phyloP scores from a whole-genome alignment of 1,140 invertebrate genomes.

The Papilio polyxenes region DNA sequence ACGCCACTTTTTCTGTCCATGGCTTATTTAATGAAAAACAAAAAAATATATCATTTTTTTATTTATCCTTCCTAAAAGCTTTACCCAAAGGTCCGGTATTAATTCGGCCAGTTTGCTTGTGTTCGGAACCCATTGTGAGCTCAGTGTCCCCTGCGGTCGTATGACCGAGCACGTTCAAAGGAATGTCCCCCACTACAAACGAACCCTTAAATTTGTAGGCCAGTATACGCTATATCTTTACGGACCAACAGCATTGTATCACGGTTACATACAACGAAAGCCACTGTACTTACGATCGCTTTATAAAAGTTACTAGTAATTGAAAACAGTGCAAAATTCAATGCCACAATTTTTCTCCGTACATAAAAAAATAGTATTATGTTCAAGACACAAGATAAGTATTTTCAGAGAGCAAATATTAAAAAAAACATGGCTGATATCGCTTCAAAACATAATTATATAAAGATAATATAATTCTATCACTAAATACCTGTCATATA shows the following conservation, averaged over 20 bases:
- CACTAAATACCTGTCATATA: no score
- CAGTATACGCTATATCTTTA: constrained; percentile 15
- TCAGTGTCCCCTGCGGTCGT: constrained; percentile 20
- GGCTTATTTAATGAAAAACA: constrained; percentile 13
- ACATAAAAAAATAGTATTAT: not conserved
- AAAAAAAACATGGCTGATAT: no score
- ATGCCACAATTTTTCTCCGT: not conserved
- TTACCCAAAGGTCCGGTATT: constrained; percentile 20
- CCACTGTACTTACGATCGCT: not conserved
- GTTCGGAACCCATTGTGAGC: constrained; percentile 35
- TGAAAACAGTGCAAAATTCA: not conserved
- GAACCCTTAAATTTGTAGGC: constrained; percentile 26
- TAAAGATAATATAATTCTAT: no score
- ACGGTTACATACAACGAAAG: not conserved
- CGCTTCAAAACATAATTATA: no score
- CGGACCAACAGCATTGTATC: constrained; percentile 4
- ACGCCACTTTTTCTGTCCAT: not conserved
- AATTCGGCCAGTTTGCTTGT: constrained; percentile 33
- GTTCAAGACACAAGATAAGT: no score
- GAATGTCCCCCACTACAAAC: constrained; percentile 15
- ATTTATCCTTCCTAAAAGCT: constrained; percentile 26
- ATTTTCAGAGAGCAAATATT: no score
- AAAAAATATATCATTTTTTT: constrained; percentile 17
- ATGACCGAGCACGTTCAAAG: constrained; percentile 37
- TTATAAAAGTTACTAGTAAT: not conserved